Conservation (phyloP, 1,140 invertebrate genomes). For the Bathynomus jamesi region DNA sequence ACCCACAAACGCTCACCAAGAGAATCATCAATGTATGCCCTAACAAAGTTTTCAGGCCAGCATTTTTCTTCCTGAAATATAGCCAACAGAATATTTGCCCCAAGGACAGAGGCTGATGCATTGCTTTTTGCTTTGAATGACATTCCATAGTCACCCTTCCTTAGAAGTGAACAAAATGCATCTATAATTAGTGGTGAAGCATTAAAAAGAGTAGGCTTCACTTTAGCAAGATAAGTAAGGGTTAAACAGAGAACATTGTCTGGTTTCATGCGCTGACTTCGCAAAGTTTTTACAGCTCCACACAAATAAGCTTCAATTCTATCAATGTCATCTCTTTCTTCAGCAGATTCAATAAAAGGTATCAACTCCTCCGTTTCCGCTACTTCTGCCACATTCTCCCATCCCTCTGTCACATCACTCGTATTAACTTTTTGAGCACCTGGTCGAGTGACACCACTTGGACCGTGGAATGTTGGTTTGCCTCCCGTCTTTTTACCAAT, state of each 20-base stretch:
- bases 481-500: neutral
- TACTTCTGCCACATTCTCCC: slow-evolving; percentile 30
- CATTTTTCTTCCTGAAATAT: slow-evolving; percentile 59
- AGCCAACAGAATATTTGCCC: slow-evolving; percentile 73
- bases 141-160: slow-evolving; percentile 49
- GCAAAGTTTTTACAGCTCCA: slow-evolving; percentile 50
- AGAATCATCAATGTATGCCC: slow-evolving; percentile 83
- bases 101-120: slow-evolving; percentile 69
- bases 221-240: slow-evolving; percentile 74
- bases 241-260: slow-evolving; percentile 68
- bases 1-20: slow-evolving; percentile 87
- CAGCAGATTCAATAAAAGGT: slow-evolving; percentile 44
- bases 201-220: slow-evolving; percentile 65
- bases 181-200: slow-evolving; percentile 40
- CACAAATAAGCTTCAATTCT: slow-evolving; percentile 48
- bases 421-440: neutral
- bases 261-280: slow-evolving; percentile 56
- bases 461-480: neutral
- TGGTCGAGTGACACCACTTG: neutral
- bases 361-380: slow-evolving; percentile 45
- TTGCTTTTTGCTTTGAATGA: slow-evolving; percentile 69
- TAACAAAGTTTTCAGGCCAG: slow-evolving; percentile 52
- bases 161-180: slow-evolving; percentile 50
- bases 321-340: slow-evolving; percentile 46
- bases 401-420: slow-evolving; percentile 17